Conservation (phyloP, 1,140 invertebrate genomes). For the Drosophila azteca region DNA sequence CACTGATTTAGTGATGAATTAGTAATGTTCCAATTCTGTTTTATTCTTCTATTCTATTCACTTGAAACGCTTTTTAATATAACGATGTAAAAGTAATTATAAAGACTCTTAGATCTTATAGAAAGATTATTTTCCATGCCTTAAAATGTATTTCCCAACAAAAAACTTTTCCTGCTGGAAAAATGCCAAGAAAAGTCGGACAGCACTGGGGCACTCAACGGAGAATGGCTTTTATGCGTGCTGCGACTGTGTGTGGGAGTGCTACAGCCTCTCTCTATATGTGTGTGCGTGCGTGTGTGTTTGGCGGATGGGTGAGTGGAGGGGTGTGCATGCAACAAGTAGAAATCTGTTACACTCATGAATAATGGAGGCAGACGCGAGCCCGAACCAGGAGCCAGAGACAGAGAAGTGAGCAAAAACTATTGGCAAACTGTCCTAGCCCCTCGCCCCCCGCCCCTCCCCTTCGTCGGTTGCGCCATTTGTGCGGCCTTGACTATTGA, state of each 20-base stretch:
- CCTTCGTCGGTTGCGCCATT: background rate
- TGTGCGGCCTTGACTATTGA: constrained; percentile 4
- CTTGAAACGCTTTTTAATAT: too few species aligned
- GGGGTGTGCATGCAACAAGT: constrained; percentile 68
- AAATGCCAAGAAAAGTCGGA: background rate
- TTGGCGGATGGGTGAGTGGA: constrained; percentile 4
- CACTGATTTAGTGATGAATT: too few species aligned
- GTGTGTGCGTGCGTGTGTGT: constrained; percentile 10
- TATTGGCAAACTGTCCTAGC: constrained; percentile 57
- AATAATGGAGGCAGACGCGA: constrained; percentile 58
- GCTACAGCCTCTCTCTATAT: constrained; percentile 6
- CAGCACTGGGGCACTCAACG: constrained; percentile 14
- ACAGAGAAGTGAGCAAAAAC: constrained; percentile 71
- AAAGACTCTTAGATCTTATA: too few species aligned
- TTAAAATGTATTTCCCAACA: too few species aligned
- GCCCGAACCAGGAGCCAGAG: constrained; percentile 22
- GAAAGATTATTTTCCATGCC: too few species aligned
- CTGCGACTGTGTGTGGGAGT: constrained; percentile 19
- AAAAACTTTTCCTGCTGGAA: too few species aligned
- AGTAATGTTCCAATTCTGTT: too few species aligned
- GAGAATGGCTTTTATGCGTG: background rate
- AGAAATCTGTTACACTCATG: constrained; percentile 68
- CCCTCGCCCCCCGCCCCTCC: background rate
- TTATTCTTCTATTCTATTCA: too few species aligned
- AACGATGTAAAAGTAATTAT: too few species aligned